Percentiles rank a stretch among this genome's conserved stretches.
phyloP scores from a whole-genome alignment of 2,113 vertebrate genomes.

The Otus sunia region DNA sequence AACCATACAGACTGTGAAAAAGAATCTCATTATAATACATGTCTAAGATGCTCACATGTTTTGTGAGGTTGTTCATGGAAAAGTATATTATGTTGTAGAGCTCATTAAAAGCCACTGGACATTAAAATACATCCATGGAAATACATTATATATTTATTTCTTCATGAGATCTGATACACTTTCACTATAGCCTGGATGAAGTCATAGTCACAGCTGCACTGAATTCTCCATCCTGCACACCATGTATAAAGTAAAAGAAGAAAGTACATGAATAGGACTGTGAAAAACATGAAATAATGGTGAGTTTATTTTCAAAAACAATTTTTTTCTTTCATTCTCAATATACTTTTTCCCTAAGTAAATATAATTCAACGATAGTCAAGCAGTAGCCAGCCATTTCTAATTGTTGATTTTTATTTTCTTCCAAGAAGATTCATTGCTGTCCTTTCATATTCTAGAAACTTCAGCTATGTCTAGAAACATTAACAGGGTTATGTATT shows the following conservation, averaged over 20 bases:
- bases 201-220: neutral
- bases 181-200: constrained; percentile 2
- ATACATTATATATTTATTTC: neutral
- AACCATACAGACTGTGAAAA: neutral
- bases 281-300: neutral
- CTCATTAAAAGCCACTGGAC: neutral
- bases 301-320: neutral
- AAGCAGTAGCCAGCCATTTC: neutral
- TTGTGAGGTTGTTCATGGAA: neutral
- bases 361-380: neutral
- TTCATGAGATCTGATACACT: neutral
- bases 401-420: neutral
- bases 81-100: neutral
- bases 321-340: neutral
- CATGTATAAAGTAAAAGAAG: neutral
- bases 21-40: neutral
- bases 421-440: neutral
- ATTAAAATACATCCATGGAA: neutral
- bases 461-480: neutral
- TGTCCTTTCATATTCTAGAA: neutral
- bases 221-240: neutral
- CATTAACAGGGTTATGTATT: neutral
- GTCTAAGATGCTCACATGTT: neutral
- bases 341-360: neutral
- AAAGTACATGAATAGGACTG: neutral